A percentile compares a stretch with the other conserved stretches of the same genome.
Evolutionary conservation across 2,113 vertebrate species (phyloP).

Genomic region (Scortum barcoo): DNA sequence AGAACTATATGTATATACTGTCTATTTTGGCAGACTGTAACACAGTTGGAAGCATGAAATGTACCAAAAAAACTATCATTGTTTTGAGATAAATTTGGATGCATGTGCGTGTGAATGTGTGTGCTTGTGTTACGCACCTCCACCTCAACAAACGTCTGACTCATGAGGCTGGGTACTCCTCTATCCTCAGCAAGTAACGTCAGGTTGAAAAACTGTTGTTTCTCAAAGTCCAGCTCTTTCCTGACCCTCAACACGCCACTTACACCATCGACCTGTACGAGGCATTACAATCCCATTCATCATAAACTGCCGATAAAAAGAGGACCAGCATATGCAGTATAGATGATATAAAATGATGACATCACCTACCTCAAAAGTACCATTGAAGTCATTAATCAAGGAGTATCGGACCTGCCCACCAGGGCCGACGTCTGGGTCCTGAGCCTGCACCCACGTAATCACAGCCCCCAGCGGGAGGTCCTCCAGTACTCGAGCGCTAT

Average conservation of each 20-base stretch:
- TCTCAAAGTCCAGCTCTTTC: conserved; percentile 94
- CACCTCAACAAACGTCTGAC: conserved; percentile 92
- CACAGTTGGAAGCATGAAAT: conserved; percentile 9
- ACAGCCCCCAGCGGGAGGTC: conserved; percentile 93
- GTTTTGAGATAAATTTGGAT: too few species aligned
- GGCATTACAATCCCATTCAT: conserved; percentile 28
- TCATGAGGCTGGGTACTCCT: conserved; percentile 89
- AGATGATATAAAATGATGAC: conserved; percentile 29
- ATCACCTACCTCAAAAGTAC: conserved; percentile 92
- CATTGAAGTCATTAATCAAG: conserved; percentile 91
- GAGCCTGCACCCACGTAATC: conserved; percentile 94
- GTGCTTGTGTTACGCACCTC: conserved; percentile 79
- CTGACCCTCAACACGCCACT: conserved; percentile 91
- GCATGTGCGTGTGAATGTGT: too few species aligned
- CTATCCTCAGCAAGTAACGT: conserved; percentile 93
- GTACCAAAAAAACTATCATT: conserved; percentile 8
- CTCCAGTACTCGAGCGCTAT: conserved; percentile 90
- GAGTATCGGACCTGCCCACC: conserved; percentile 94
- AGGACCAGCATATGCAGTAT: not conserved
- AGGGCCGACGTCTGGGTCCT: conserved; percentile 92
- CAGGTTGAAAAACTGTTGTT: conserved; percentile 94
- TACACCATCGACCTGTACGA: conserved; percentile 85
- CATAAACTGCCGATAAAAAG: conserved; percentile 32
- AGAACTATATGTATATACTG: not conserved
- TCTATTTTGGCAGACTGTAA: not conserved